These are phyloP conservation scores for Masticophis lateralis DNA, from an alignment of 2,797 vertebrate species.

Conservation along the genomic window DNA sequence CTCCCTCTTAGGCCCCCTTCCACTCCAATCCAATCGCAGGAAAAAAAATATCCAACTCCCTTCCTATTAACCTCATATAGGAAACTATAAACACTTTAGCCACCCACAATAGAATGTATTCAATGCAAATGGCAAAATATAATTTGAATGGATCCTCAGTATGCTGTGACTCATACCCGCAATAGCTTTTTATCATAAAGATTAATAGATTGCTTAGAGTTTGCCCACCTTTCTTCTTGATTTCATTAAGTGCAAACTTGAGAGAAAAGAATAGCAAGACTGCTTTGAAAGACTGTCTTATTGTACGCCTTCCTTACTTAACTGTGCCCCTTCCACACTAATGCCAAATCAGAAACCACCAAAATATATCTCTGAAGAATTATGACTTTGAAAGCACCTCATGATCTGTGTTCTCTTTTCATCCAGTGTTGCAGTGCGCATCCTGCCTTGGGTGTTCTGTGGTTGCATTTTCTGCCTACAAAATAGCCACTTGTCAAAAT, in stretches of 20 bases:
- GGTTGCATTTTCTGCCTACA: conserved; percentile 24
- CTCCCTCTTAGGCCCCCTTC: not conserved
- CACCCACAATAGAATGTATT: not conserved
- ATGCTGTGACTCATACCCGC: not conserved
- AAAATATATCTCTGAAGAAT: conserved; percentile 32
- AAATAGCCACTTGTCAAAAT: conserved; percentile 41
- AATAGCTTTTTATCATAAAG: not conserved
- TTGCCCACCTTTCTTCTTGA: not conserved
- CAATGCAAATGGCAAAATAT: not conserved
- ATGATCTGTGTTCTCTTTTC: conserved; percentile 32
- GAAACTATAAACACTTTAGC: not conserved
- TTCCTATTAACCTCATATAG: not conserved
- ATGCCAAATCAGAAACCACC: not conserved
- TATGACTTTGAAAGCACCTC: conserved; percentile 56
- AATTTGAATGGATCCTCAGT: not conserved
- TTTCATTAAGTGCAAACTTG: not conserved
- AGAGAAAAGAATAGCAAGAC: not conserved
- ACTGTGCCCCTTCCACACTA: not conserved
- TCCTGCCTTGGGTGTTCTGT: conserved; percentile 38
- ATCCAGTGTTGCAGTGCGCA: conserved; percentile 28
- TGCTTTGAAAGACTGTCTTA: not conserved
- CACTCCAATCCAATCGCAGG: not conserved
- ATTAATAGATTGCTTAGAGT: not conserved
- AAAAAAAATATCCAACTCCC: not conserved
- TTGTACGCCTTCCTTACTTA: not conserved